Conservation (phyloP, 92 coral and sea anemone genomes). For the Porites cylindrica region DNA sequence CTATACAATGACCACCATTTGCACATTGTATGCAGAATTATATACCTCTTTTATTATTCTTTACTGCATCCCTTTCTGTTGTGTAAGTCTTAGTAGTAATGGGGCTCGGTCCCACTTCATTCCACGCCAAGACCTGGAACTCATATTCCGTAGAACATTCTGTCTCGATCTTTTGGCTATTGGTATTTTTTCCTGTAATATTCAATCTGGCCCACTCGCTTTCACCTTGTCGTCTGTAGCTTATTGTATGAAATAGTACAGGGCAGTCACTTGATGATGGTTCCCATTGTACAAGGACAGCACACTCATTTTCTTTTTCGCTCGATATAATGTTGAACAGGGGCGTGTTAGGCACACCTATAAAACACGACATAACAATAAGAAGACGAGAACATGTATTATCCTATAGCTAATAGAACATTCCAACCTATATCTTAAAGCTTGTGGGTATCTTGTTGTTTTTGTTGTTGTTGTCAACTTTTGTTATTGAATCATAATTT, state of each 20-base stretch:
- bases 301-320: neutral
- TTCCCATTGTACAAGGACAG: neutral
- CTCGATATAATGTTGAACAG: neutral
- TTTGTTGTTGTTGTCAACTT: no score
- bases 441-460: no score
- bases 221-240: neutral
- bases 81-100: neutral
- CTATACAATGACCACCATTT: no score
- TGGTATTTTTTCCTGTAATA: neutral
- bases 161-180: neutral
- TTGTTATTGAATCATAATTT: no score
- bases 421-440: no score
- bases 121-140: conserved; percentile 21
- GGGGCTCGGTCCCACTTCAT: neutral
- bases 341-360: neutral
- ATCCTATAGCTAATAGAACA: no score
- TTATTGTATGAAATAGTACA: conserved; percentile 5
- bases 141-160: conserved; percentile 1
- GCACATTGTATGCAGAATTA: no score
- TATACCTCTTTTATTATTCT: neutral
- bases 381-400: neutral
- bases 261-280: conserved; percentile 2
- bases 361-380: neutral
- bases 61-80: neutral
- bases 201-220: neutral